Evolutionary conservation across 2,797 vertebrate species (phyloP).

Genomic region (Poecilia velifera): DNA sequence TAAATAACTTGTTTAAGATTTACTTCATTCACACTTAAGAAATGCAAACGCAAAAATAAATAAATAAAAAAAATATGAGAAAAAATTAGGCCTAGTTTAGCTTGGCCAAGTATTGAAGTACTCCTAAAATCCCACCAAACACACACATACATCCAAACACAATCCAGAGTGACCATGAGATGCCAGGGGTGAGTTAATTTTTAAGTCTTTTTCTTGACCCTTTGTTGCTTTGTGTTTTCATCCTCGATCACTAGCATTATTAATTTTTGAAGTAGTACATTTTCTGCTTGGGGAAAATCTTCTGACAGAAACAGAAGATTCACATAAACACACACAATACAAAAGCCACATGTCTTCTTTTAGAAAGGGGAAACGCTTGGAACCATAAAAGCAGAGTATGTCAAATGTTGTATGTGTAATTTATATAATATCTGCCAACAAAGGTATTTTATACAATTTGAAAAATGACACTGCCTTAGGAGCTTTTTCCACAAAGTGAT

Average conservation of each 20-base stretch:
- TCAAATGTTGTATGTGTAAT: conserved; percentile 61
- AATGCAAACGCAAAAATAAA: conserved; percentile 4
- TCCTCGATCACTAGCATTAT: conserved; percentile 45
- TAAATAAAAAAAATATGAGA: not conserved
- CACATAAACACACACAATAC: conserved; percentile 18
- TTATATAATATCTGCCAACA: conserved; percentile 58
- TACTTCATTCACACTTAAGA: not conserved
- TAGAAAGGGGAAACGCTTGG: conserved; percentile 40
- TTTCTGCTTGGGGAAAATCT: conserved; percentile 38
- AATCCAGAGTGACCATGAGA: conserved; percentile 25
- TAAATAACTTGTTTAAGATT: conserved; percentile 8
- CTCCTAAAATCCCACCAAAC: conserved; percentile 38
- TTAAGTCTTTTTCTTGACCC: conserved; percentile 31
- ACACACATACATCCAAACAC: conserved; percentile 27
- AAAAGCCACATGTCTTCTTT: conserved; percentile 44
- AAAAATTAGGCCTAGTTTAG: conserved; percentile 7
- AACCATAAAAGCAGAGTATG: conserved; percentile 40
- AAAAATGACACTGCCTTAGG: conserved; percentile 63
- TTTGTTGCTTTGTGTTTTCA: conserved; percentile 32
- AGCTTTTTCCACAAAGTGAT: conserved; percentile 49
- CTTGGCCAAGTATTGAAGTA: conserved; percentile 35
- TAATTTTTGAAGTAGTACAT: conserved; percentile 52
- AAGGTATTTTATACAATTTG: conserved; percentile 62
- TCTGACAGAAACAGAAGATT: conserved; percentile 42
- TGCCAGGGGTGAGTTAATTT: conserved; percentile 52